A percentile compares a stretch with the other conserved stretches of the same genome.
These are phyloP conservation scores for Planiliza haematocheilus DNA, from an alignment of 2,113 vertebrate species.

Conservation along the genomic window DNA sequence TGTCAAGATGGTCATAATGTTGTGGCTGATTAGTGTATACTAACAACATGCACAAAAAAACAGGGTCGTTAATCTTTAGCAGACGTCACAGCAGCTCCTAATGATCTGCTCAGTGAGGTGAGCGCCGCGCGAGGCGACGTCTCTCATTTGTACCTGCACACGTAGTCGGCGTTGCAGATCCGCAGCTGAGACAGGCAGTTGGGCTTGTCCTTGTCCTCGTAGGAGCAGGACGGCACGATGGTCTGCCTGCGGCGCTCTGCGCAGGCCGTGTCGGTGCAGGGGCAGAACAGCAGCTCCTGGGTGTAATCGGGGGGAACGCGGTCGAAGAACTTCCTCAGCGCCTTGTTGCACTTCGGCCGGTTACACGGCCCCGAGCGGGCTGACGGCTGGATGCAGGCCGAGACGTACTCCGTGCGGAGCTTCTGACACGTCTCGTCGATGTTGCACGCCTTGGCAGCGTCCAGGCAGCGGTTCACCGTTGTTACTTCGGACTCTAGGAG, in stretches of 20 bases:
- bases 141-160: constrained; percentile 89
- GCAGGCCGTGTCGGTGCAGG: constrained; percentile 90
- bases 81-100: neutral
- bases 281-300: constrained; percentile 96
- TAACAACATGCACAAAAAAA: neutral
- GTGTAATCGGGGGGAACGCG: constrained; percentile 92
- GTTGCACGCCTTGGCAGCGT: constrained; percentile 95
- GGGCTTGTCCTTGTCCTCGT: constrained; percentile 88
- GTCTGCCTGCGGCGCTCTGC: constrained; percentile 95
- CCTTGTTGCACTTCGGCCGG: constrained; percentile 93
- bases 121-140: neutral
- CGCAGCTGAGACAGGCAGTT: constrained; percentile 90
- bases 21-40: constrained; percentile 1
- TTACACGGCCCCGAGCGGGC: constrained; percentile 85
- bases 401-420: constrained; percentile 93
- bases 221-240: constrained; percentile 94
- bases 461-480: constrained; percentile 92
- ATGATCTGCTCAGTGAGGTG: neutral
- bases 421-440: constrained; percentile 91
- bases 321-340: constrained; percentile 95
- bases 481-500: constrained; percentile 87
- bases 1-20: no score
- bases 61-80: neutral
- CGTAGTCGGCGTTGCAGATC: constrained; percentile 88
- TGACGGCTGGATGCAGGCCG: constrained; percentile 88